phyloP scores from a whole-genome alignment of 2,888 invertebrate genomes.

The Archips xylosteana region DNA sequence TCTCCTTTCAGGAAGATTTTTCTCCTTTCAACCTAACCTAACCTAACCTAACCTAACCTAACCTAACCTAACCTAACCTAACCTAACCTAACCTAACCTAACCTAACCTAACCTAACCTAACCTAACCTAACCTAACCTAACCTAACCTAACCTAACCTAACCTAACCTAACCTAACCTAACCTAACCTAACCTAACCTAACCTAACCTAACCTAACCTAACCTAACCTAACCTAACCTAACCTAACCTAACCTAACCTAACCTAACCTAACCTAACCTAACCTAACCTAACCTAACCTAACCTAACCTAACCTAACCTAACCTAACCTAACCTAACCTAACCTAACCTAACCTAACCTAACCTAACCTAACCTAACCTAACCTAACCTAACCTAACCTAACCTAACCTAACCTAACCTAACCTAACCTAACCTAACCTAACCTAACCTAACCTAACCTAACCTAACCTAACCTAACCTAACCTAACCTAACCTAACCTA shows the following conservation, averaged over 20 bases:
- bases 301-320: constrained; percentile 18
- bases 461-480: no score
- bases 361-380: no score
- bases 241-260: constrained; percentile 20
- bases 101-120: constrained; percentile 36
- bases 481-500: no score
- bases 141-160: constrained; percentile 33
- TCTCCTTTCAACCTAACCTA: constrained; percentile 16
- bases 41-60: constrained; percentile 37
- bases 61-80: constrained; percentile 36
- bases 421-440: constrained; percentile 4
- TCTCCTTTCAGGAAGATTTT: not conserved
- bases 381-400: no score
- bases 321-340: constrained; percentile 15
- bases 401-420: no score
- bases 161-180: constrained; percentile 29
- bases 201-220: constrained; percentile 22
- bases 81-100: constrained; percentile 37
- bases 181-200: constrained; percentile 2
- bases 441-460: no score
- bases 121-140: constrained; percentile 37
- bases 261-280: constrained; percentile 27
- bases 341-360: constrained; percentile 1
- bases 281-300: constrained; percentile 26
- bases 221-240: constrained; percentile 25